Evolutionary conservation across 2,113 vertebrate genomes (phyloP), one percentile per base, ranked within the genome.

Genomic region (Paratilapia polleni): DNA sequence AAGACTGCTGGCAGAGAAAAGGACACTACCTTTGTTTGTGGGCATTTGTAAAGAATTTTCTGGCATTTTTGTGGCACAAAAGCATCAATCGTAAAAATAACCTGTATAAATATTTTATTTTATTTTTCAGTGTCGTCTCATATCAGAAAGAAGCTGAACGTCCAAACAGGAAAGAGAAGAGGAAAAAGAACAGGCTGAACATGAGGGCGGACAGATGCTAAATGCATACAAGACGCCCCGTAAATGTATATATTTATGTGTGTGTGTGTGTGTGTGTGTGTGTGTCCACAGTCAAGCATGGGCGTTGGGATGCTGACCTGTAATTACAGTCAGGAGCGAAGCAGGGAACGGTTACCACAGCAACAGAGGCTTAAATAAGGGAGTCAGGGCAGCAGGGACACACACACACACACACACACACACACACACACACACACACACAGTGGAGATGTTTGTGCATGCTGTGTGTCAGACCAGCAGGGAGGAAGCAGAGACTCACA

Each of bases 401-500:
- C 31, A 59, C 41, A 61, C 52, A 60, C 38, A 62, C 31, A 63
- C 57, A 82, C 49, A 62, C 63, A 43, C 76, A 87, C 56, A 70
- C 75, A 61, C 76, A 59, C 28, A 60, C 26, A 34, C 54, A 34
- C 31, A 60, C 63, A 11, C 28, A 20, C 41, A 58, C 41, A 77
- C 41, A 77, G 56, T 54, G 13, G 38, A 76, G 59, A 62, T 57
- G 63, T 61, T 54, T 63, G 61, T 12, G 43, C 22, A 34, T 19
- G 26, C 2, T 14, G 36, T 36, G 73, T 70, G 52, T 70, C 15
- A 22, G 68, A 76, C 24, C 77, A 56, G 54, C 20, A 76, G 70
- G 14, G 19, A 49, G 9, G 9, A 68, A 24, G 22, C 5, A 63
- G 19, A 77, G 56, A 92, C 98, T 99, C 90, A 99, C 98, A 99